Evolutionary conservation across 64 coral and sea anemone genomes (phyloP), one percentile per base, ranked within the genome.

Genomic region (Stylophora pistillata): DNA sequence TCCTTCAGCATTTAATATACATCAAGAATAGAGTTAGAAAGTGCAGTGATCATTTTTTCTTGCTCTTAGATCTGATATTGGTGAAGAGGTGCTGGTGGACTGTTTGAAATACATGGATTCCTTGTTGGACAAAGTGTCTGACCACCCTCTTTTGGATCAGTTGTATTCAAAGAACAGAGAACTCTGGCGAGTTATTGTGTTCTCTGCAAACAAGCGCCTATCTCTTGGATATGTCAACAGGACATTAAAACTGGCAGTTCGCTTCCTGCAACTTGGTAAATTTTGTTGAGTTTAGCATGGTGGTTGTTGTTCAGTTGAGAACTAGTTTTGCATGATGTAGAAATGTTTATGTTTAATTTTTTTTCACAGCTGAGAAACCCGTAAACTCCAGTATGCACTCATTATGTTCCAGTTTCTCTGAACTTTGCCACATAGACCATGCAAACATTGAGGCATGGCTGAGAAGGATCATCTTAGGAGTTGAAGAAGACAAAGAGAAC

Each of bases 41-140:
- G 25, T 55, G 30, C 32, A 69, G 20, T 4, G 23, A 47, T 78
- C 0, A 11, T 25, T 15, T 16, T 2, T 73, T 27, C 55, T 86
- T 54, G 34, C 28, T 85, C 71, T 56, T 59, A 99, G 97, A 34
- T 92, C 94, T 56, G 56, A 86, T 68, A 85, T 99, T 73, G 83
- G 89, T 80, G 97, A 99, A 56, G 97, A 99, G 32, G 90, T 95
- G 17, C 71, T 99, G 30, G 21, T 99, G 12, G 97, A 99, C 76
- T 99, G 97, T n/a, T 66, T 92, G 55, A 95, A 95, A 74, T 95
- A 95, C 73, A 74, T 99, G 14, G 97, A 99, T 33, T 95, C 93
- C 58, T 82, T 99, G 25, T 79, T 99, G 54, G 97, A 95, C 28
- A 92, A 86, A 56, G 81, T 84, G 5, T 84, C 81, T 85, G 97